Evolutionary conservation across 1,140 invertebrate genomes (phyloP).

Genomic region (silkworm (Bombyx mori)): ASM3026992v2 NC_085114.1:10270501-10271000

Average conservation of each 20-base stretch:
- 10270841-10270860: too few species aligned
- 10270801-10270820: too few species aligned
- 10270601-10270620: constrained; percentile 96
- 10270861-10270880: too few species aligned
- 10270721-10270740: too few species aligned
- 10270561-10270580: constrained; percentile 98
- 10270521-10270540: constrained; percentile 94
- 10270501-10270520: constrained; percentile 95
- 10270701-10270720: too few species aligned
- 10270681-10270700: constrained; percentile 1
- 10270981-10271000: constrained; percentile 93
- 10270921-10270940: constrained; percentile 89
- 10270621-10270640: constrained; percentile 92
- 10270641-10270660: constrained; percentile 94
- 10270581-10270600: constrained; percentile 93
- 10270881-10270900: too few species aligned
- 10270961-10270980: constrained; percentile 97
- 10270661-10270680: constrained; percentile 95
- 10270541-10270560: constrained; percentile 98
- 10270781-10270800: too few species aligned
- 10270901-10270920: too few species aligned
- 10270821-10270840: too few species aligned
- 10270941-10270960: constrained; percentile 94
- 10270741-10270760: too few species aligned
- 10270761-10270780: too few species aligned